Evolutionary conservation across 2,797 vertebrate genomes (phyloP).

Genomic region (Anolis apletophallus): DNA sequence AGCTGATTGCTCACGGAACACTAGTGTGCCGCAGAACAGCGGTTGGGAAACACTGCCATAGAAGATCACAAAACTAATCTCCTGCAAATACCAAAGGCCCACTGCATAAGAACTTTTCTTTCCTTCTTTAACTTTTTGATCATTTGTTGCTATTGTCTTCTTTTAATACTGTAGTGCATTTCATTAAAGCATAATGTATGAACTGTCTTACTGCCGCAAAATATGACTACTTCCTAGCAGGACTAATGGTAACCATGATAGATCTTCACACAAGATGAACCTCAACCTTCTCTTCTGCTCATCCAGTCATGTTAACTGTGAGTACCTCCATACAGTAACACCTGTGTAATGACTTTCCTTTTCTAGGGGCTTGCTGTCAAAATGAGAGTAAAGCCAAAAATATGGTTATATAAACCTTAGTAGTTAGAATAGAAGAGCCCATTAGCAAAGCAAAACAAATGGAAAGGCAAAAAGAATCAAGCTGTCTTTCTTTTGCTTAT

Average conservation of each 20-base stretch:
- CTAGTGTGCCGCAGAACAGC: too few relatives aligned
- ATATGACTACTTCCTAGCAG: background rate
- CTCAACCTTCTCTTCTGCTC: background rate
- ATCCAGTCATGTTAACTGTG: background rate
- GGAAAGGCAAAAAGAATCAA: background rate
- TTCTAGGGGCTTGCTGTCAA: conserved; percentile 17
- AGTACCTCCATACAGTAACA: background rate
- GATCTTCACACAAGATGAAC: background rate
- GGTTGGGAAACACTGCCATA: too few relatives aligned
- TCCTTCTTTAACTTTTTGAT: background rate
- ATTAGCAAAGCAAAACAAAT: background rate
- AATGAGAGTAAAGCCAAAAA: background rate
- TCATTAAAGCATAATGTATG: background rate
- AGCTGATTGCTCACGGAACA: too few relatives aligned
- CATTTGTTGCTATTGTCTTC: background rate
- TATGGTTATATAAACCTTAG: background rate
- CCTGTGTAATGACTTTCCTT: conserved; percentile 12
- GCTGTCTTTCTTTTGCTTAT: background rate
- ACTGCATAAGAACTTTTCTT: too few relatives aligned
- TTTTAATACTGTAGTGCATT: background rate
- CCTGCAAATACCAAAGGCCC: too few relatives aligned
- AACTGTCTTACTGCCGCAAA: background rate
- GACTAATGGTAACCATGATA: background rate
- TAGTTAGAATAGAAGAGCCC: background rate
- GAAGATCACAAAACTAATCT: too few relatives aligned